Base-by-base conservation (phyloP, 2,797 vertebrate species). In the Hypotaenidia okinawae region DNA sequence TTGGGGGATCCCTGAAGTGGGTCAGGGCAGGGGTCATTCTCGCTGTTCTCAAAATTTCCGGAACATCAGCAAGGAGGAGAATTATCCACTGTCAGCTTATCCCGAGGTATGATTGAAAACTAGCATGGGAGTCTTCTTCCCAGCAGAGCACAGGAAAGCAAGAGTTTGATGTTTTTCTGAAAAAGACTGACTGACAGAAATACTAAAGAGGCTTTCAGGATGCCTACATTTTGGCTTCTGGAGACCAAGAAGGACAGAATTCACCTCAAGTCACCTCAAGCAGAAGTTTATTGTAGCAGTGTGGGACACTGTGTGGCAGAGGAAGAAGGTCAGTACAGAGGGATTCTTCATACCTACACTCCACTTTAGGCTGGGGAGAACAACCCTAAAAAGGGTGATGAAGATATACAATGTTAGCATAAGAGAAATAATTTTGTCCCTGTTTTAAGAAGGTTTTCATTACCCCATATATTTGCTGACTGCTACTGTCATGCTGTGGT, bases 1-100 rank as follows among this genome's bases (percentile, higher is more conserved):
- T 67, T 80, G 68, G 62, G 69, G 37, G 54, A 90, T 93, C 62
- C 85, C 73, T 93, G 66, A 95, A 86, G 76, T 75, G 41, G n/a
- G 69, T 88, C 66, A 75, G 85, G 43, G 27, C 9, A 2, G 24
- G 28, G 74, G 70, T 94, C 43, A 11, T 9, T 19, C 18, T 87
- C 2, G 6, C 73, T 86, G 51, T 61, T 81, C 66, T 55, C 58
- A 90, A 57, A 77, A 93, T 93, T 93, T 94, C 84, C 85, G 62
- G 55, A 62, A 30, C 73, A 66, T 91, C 59, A 79, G 68, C 85
- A 82, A 92, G 69, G 84, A 84, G 39, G 15, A 82, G 62, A 78
- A 52, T 51, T 86, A 84, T 57, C n/a, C 21, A 19, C 73, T 91
- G 85, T 81, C 82, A 86, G 13, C 63, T 28, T 19, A 80, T 69